Evolutionary conservation across 2,113 vertebrate genomes (phyloP), one percentile per base, ranked within the genome.

Genomic region (Lagopus leucura): DNA sequence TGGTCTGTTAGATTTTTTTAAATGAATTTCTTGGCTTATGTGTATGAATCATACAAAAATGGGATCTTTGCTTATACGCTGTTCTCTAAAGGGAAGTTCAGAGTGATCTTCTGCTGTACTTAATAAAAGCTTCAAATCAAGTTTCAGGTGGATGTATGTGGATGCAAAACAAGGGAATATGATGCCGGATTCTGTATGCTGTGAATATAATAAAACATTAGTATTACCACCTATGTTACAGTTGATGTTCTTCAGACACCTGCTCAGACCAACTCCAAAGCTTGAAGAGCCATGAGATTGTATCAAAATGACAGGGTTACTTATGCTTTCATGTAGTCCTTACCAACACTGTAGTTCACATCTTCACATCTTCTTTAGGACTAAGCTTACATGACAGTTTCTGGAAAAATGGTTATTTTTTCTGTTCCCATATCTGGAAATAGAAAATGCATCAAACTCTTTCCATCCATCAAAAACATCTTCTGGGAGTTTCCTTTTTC

Each of bases 401-500:
- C 0, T 1, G 42, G 16, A 69, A 94, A 84, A 91, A 91, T n/a
- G 86, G 86, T 43, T 94, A 70, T 86, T 21, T 36, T 88, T 48
- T 92, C 50, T 38, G 13, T 75, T 88, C 47, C 40, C 36, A 67
- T 66, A 42, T n/a, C 63, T 89, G 73, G 85, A 94, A 94, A 92
- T 38, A 90, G 78, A 89, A 93, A 89, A 91, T 40, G 16, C 57
- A 63, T 93, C 83, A 83, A 90, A 90, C 22, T 86, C 72, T 82
- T 77, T 65, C 73, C 24, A 60, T 94, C 82, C 65, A 74, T 94
- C 78, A 91, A 58, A 89, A 88, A 50, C 5, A 42, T 74, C 96
- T 89, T 92, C 38, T 73, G 89, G 81, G 81, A 90, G 40, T 94
- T 89, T 91, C 48, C 21, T 64, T 93, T 89, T 92, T 83, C 90